phyloP scores from a whole-genome alignment of 2,797 vertebrate genomes.

The Onychomys leucogaster region DNA sequence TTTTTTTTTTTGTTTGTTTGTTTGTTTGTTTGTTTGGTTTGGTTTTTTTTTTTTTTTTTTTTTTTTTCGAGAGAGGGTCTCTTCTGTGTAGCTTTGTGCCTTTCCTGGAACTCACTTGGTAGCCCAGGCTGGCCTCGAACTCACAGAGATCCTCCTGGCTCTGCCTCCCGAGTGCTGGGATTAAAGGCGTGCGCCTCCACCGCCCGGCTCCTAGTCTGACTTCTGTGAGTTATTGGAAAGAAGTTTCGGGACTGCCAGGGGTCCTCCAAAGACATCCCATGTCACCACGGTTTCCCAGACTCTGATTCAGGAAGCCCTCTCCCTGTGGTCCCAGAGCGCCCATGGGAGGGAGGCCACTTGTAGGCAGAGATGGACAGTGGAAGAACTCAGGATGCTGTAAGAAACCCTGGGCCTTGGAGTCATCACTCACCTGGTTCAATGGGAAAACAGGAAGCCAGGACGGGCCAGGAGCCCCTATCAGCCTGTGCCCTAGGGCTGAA shows the following conservation, averaged over 20 bases:
- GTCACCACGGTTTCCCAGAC: background rate
- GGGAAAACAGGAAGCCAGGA: fast-evolving
- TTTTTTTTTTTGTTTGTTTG: too few species aligned
- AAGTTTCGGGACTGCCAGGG: background rate
- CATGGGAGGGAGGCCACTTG: background rate
- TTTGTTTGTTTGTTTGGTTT: too few species aligned
- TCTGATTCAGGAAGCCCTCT: background rate
- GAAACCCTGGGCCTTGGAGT: background rate
- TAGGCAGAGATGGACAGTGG: fast-evolving
- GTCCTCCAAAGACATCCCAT: background rate
- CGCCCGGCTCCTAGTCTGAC: fast-evolving
- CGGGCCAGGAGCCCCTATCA: too few species aligned
- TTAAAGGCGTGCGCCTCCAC: too few species aligned
- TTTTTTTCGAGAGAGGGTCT: too few species aligned
- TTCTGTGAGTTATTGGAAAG: background rate
- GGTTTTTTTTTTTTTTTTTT: too few species aligned
- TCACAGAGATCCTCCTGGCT: too few species aligned
- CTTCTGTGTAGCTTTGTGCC: too few species aligned
- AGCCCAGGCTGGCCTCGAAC: too few species aligned
- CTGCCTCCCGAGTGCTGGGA: too few species aligned
- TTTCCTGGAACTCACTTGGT: too few species aligned
- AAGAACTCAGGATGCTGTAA: fast-evolving
- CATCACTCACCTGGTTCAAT: background rate
- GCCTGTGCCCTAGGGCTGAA: background rate
- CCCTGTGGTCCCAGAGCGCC: background rate